These are phyloP conservation scores for Telmatochromis sp. DNA, from an alignment of 2,113 vertebrate genomes.

Conservation along the genomic window DNA sequence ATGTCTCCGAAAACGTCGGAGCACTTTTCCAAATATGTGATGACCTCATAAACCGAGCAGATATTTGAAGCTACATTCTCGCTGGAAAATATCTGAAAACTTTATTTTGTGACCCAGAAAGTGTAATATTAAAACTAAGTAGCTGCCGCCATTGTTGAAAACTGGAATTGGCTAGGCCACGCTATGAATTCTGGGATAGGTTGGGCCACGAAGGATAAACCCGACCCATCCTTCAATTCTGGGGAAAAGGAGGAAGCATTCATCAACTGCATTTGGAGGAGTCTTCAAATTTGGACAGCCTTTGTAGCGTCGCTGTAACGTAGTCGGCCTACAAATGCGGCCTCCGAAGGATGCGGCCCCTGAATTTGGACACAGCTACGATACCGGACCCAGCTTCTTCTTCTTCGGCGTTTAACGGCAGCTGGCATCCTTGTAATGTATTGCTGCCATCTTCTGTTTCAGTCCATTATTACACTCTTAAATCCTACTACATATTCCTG, in stretches of 20 bases:
- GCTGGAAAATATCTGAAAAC: rapidly evolving
- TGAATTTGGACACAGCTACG: background rate
- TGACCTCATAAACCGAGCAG: rapidly evolving
- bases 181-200: background rate
- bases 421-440: background rate
- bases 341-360: background rate
- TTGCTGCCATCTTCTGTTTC: background rate
- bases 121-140: background rate
- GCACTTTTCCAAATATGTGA: background rate
- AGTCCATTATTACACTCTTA: background rate
- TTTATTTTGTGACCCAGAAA: background rate
- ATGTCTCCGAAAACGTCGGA: background rate
- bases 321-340: background rate
- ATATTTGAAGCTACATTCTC: background rate
- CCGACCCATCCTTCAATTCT: background rate
- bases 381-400: background rate
- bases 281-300: background rate
- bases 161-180: background rate
- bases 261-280: background rate
- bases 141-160: background rate
- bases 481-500: background rate
- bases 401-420: rapidly evolving
- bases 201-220: background rate
- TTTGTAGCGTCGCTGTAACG: background rate
- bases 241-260: background rate